These are phyloP conservation scores for Anabas testudineus DNA, from an alignment of 2,797 vertebrate species.

Conservation along the genomic window DNA sequence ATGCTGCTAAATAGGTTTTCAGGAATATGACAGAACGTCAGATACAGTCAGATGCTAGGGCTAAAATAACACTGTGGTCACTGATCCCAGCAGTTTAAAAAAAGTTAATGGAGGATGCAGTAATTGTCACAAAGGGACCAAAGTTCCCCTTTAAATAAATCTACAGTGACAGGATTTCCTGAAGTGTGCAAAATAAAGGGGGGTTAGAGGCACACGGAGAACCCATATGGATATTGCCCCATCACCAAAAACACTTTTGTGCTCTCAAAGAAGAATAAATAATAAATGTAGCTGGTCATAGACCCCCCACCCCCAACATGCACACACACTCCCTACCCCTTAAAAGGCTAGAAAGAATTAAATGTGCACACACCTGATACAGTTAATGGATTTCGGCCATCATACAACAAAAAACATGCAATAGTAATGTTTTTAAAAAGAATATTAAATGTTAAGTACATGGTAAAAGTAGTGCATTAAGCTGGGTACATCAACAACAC, in stretches of 20 bases:
- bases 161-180: constrained; percentile 76
- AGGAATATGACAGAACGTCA: neutral
- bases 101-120: constrained; percentile 44
- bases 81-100: constrained; percentile 49
- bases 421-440: constrained; percentile 6
- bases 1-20: neutral
- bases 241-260: constrained; percentile 72
- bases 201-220: constrained; percentile 65
- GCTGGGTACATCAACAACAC: neutral
- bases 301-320: constrained; percentile 48
- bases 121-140: constrained; percentile 60
- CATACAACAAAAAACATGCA: constrained; percentile 15
- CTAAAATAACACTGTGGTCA: constrained; percentile 11
- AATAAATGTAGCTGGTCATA: constrained; percentile 75
- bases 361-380: constrained; percentile 74
- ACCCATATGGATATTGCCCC: constrained; percentile 76
- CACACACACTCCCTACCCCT: neutral
- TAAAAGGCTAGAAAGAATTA: constrained; percentile 71
- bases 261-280: constrained; percentile 82
- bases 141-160: constrained; percentile 63
- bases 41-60: neutral
- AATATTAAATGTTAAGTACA: constrained; percentile 17
- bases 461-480: too few species aligned
- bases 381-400: constrained; percentile 67
- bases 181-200: constrained; percentile 62